Base-by-base conservation (phyloP, 2,888 invertebrate genomes). In the Lithophane leautieri region DNA sequence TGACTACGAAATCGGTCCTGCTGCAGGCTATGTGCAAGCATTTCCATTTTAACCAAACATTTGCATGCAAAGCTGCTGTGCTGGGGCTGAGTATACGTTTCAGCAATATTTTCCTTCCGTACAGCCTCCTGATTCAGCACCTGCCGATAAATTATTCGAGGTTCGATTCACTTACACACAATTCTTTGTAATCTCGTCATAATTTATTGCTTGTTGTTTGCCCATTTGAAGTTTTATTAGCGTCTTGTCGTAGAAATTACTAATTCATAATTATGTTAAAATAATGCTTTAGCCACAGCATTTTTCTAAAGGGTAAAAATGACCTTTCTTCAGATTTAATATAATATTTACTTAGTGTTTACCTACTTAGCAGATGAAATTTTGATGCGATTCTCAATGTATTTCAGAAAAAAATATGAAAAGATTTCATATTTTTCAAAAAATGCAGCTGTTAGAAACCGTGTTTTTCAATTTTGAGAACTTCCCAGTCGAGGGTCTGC, bases 21-120 rank as follows among this genome's bases (percentile, higher is more conserved):
- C 6, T 50, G 22, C 63, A 82, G 47, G 19, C 54, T 47, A 60
- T 65, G 82, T 52, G 70, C 82, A 79, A 70, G 40, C 34, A 70
- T 79, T 82, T 70, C 63, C 82, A 79, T 79, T 77, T 82, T 50
- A 82, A 79, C 63, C 47, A 34, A 65, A 70, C 54, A 82, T 79
- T 79, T 82, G 54, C 82, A 82, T 77, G 58, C 63, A 25, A 81
- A 47, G 69, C 82, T 76, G 52, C 34, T 62, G 2, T 50, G 54
- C 25, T 58, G 42, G 19, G 12, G 50, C 50, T 52, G 50, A 22
- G 34, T 66, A n/a, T 71, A 54, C 14, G 40, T 7, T 50, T n/a
- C 25, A 16, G 76, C 42, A 56, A 68, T 68, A 75, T 81, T 75
- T 79, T 75, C 50, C 11, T 14, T 75, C 40, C 11, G 34, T 14